Conservation (phyloP, 1,140 invertebrate genomes). For the Orchesella cincta region DNA sequence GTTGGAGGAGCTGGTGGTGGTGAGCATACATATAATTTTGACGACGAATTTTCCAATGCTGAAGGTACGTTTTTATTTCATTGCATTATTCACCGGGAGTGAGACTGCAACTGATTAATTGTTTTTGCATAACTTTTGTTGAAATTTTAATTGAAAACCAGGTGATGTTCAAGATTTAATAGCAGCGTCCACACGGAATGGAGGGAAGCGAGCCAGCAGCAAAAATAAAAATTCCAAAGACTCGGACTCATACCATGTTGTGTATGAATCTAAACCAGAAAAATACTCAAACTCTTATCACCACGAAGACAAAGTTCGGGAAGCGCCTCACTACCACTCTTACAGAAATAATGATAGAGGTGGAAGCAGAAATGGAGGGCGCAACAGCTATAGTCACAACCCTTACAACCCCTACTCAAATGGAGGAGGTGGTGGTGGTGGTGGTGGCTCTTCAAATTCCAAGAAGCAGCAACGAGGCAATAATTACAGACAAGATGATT, state of each 20-base stretch:
- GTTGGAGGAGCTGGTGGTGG: too few relatives aligned
- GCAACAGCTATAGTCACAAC: neutral
- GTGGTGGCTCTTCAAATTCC: neutral
- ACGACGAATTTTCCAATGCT: neutral
- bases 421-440: neutral
- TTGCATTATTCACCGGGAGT: too few relatives aligned
- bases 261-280: slow-evolving; percentile 15
- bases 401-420: too few relatives aligned
- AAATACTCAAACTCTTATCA: neutral
- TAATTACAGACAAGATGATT: too few relatives aligned
- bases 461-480: neutral
- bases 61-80: neutral
- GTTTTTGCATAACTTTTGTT: neutral
- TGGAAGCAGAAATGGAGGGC: neutral
- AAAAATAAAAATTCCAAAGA: neutral
- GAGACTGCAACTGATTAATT: neutral
- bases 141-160: too few relatives aligned
- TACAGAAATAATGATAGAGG: neutral
- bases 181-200: neutral
- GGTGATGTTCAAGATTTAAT: slow-evolving; percentile 17
- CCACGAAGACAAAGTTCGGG: neutral
- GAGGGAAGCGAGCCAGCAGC: neutral
- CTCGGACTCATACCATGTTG: neutral
- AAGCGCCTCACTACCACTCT: neutral
- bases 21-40: neutral